Conservation (phyloP, 1,140 invertebrate species). For the Vanessa tameamea region DNA sequence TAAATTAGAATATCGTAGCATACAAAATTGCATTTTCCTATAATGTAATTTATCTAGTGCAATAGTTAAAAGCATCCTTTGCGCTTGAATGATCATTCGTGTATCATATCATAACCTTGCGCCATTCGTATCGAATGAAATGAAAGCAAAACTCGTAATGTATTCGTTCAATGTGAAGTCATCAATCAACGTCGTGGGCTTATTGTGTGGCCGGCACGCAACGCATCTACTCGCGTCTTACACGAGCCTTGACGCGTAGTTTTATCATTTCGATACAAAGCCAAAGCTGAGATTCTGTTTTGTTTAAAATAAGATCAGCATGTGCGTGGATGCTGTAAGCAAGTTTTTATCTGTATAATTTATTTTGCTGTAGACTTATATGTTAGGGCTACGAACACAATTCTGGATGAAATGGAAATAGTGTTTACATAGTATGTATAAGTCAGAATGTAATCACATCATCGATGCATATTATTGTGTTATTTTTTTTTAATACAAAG, state of each 20-base stretch:
- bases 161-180: constrained; percentile 76
- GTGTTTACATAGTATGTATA: neutral
- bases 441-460: too few relatives aligned
- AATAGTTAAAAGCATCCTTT: constrained; percentile 26
- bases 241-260: constrained; percentile 56
- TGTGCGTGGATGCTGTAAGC: constrained; percentile 9
- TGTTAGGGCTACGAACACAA: neutral
- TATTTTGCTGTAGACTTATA: neutral
- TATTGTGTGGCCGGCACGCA: constrained; percentile 79
- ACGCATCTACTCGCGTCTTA: constrained; percentile 61
- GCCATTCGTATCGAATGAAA: constrained; percentile 78
- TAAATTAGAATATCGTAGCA: neutral
- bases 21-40: neutral
- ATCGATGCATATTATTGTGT: neutral
- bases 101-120: constrained; percentile 76
- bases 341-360: constrained; percentile 9
- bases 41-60: constrained; percentile 21
- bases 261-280: constrained; percentile 69
- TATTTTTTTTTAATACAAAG: neutral
- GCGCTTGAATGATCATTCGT: constrained; percentile 28
- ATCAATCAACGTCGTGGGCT: constrained; percentile 77
- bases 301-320: constrained; percentile 47
- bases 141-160: constrained; percentile 81
- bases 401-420: neutral
- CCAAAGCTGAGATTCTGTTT: constrained; percentile 50